Base-by-base conservation (phyloP, 2,888 invertebrate species). In the Gibbula magus region DNA sequence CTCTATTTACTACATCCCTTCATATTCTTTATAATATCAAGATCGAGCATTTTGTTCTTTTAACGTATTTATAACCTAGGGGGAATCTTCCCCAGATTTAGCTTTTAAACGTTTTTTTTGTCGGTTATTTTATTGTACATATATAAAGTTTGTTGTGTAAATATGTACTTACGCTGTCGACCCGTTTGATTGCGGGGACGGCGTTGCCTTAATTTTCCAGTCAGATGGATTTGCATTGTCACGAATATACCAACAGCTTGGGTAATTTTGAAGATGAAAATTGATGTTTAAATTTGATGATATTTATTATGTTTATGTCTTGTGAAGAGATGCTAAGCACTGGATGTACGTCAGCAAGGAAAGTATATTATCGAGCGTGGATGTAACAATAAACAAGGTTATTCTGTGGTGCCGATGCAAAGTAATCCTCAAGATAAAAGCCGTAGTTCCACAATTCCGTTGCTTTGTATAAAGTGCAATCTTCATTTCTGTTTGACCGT, bases 71-170 rank as follows among this genome's bases (percentile, higher is more conserved):
- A 61, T 61, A 25, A 61, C 25, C 61, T 61, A 13, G 8, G 61
- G 29, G 61, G 61, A 18, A 61, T 61, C 25, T 5, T 25, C 61
- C 61, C n/a, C 61, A 13, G 29, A 61, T 25, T 61, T 22, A 61
- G 29, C 61, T 29, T 32, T 25, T 61, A 61, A 25, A 61, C 29
- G 5, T 32, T 22, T 56, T n/a, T 20, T 29, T 61, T 25, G 29
- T 61, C 29, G 61, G 61, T 61, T 61, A 61, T 61, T 61, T 56
- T 56, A 22, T 61, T 61, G 61, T 61, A 61, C 25, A 61, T 61
- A 61, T 16, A 29, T 61, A 61, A 29, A 29, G 45, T 45, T 45
- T 45, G 45, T 10, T 13, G 25, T 61, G 61, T 61, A 61, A 61
- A 61, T 61, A 61, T 10, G 25, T 61, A 20, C 29, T 25, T 4